Percentiles rank a stretch among this genome's conserved stretches.
These are phyloP conservation scores for Gymnoscopelus braueri DNA, from an alignment of 2,797 vertebrate species.

Conservation along the genomic window DNA sequence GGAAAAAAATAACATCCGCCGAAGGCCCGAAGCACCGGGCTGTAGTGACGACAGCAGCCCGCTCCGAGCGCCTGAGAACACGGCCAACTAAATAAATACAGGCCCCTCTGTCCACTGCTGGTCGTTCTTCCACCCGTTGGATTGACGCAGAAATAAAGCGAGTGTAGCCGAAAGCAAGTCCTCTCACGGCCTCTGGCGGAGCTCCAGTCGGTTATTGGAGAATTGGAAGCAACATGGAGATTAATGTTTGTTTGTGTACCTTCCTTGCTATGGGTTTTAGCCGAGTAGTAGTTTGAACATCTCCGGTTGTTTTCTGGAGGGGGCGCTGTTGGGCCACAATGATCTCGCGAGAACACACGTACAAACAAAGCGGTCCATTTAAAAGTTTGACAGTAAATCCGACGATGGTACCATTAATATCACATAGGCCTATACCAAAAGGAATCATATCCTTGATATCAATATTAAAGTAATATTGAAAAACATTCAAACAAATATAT, in stretches of 20 bases:
- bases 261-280: conserved; percentile 76
- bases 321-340: conserved; percentile 72
- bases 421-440: too few species aligned
- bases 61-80: conserved; percentile 57
- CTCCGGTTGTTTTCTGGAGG: conserved; percentile 73
- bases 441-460: too few species aligned
- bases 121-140: conserved; percentile 33
- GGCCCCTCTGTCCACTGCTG: conserved; percentile 72
- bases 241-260: conserved; percentile 71
- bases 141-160: conserved; percentile 21
- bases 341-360: conserved; percentile 76
- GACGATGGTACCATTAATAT: too few species aligned
- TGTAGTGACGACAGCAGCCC: conserved; percentile 57
- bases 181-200: conserved; percentile 6
- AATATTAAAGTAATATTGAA: too few species aligned
- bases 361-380: conserved; percentile 1
- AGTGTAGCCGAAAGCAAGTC: neutral
- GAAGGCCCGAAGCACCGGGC: conserved; percentile 50
- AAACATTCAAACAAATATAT: too few species aligned
- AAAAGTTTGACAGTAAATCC: conserved; percentile 14
- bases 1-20: conserved; percentile 20
- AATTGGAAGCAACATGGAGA: conserved; percentile 46
- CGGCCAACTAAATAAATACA: conserved; percentile 72
- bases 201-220: conserved; percentile 1
- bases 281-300: conserved; percentile 68